A percentile compares a stretch with the other conserved stretches of the same genome.
phyloP scores from a whole-genome alignment of 1,140 invertebrate genomes.

The Philopotamus ludificatus region DNA sequence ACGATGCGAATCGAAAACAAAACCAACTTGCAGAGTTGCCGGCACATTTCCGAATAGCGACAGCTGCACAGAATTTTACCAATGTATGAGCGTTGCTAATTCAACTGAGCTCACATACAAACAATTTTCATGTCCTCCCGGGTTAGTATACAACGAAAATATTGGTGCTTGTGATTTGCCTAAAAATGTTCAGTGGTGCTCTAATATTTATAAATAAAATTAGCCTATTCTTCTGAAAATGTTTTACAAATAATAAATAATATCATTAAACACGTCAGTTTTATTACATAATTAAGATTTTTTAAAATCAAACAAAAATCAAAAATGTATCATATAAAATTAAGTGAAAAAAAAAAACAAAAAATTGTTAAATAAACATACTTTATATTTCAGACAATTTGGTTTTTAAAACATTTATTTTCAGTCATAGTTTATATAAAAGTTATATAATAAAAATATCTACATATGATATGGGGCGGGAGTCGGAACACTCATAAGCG shows the following conservation, averaged over 20 bases:
- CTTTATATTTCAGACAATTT: too few species aligned
- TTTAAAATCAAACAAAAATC: too few species aligned
- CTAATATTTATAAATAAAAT: slow-evolving; percentile 29
- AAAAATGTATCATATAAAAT: slow-evolving; percentile 49
- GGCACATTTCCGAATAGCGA: slow-evolving; percentile 21
- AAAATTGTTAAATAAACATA: too few species aligned
- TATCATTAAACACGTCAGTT: too few species aligned
- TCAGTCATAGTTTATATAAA: not conserved
- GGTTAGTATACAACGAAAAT: slow-evolving; percentile 26
- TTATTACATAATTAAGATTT: too few species aligned
- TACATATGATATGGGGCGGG: slow-evolving; percentile 68
- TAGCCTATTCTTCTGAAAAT: slow-evolving; percentile 43
- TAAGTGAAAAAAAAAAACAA: slow-evolving; percentile 42
- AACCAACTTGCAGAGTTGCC: slow-evolving; percentile 8
- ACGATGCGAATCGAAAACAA: not conserved
- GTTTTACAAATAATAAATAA: too few species aligned
- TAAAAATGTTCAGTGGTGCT: slow-evolving; percentile 28
- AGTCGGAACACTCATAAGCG: slow-evolving; percentile 81
- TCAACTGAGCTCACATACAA: slow-evolving; percentile 2
- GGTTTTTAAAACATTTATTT: not conserved
- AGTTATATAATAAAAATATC: not conserved
- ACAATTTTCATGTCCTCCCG: slow-evolving; percentile 19
- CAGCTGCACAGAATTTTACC: slow-evolving; percentile 28
- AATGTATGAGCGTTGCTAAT: not conserved
- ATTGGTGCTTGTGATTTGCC: slow-evolving; percentile 22